Conservation (phyloP, 2,888 invertebrate species). For the Pterobdella sp. region DNA sequence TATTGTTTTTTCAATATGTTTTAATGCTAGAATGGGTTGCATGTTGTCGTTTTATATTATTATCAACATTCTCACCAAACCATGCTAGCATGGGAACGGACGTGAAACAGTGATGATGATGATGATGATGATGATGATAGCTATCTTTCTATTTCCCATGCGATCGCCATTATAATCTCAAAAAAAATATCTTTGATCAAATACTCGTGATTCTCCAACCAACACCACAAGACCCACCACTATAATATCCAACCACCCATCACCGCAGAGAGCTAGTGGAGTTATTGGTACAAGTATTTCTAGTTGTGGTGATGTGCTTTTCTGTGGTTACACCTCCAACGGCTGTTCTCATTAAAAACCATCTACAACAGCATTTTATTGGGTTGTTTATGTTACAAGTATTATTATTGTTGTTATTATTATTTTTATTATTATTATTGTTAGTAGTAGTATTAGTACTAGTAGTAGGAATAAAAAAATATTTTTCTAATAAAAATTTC, state of each 20-base stretch:
- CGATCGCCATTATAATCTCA: too few relatives aligned
- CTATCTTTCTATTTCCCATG: neutral
- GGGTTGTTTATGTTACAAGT: neutral
- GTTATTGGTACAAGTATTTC: neutral
- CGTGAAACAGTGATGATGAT: neutral
- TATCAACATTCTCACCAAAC: too few relatives aligned
- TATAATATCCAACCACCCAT: too few relatives aligned
- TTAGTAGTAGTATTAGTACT: neutral
- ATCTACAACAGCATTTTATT: neutral
- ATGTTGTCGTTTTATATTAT: neutral
- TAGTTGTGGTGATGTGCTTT: slow-evolving; percentile 1
- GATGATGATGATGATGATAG: neutral
- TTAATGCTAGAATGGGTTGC: neutral
- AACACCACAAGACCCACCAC: too few relatives aligned
- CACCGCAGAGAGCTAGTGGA: slow-evolving; percentile 4
- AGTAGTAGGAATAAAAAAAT: neutral
- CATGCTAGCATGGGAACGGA: too few relatives aligned
- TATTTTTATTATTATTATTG: neutral
- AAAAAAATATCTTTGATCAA: too few relatives aligned
- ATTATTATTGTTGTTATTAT: neutral
- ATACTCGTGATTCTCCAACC: too few relatives aligned
- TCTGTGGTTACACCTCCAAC: neutral
- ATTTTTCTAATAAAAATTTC: too few relatives aligned
- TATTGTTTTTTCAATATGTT: neutral
- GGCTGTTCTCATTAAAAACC: neutral